These are phyloP conservation scores for Cordilura impudica DNA, from an alignment of 2,888 invertebrate genomes.

Conservation along the genomic window DNA sequence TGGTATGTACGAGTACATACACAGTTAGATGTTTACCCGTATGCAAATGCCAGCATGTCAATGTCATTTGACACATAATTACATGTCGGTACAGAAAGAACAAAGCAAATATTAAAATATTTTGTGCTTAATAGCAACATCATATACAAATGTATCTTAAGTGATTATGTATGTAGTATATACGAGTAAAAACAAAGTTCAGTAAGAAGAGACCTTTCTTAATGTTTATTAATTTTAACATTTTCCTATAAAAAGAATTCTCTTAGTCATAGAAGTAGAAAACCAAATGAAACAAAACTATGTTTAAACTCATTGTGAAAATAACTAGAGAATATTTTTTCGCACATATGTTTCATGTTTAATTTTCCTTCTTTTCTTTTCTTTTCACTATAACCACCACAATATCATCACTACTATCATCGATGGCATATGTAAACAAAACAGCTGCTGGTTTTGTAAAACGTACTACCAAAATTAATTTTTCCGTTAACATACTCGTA, in stretches of 20 bases:
- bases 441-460: constrained; percentile 16
- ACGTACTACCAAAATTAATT: not conserved
- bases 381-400: not conserved
- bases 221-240: not conserved
- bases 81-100: constrained; percentile 1
- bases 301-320: not conserved
- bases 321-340: not conserved
- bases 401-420: not conserved
- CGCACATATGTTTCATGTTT: not conserved
- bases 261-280: not conserved
- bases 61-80: constrained; percentile 55
- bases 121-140: constrained; percentile 7
- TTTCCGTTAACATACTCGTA: not conserved
- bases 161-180: constrained; percentile 1
- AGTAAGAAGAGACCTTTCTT: not conserved
- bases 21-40: constrained; percentile 7
- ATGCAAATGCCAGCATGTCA: constrained; percentile 58
- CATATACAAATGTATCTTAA: not conserved
- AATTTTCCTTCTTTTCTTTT: not conserved
- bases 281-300: not conserved
- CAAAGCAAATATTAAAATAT: not conserved
- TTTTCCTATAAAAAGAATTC: not conserved
- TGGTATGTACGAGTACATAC: not conserved
- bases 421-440: not conserved
- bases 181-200: not conserved